Evolutionary conservation across 2,888 invertebrate species (phyloP).

Genomic region (Calameuta pallipes): DNA sequence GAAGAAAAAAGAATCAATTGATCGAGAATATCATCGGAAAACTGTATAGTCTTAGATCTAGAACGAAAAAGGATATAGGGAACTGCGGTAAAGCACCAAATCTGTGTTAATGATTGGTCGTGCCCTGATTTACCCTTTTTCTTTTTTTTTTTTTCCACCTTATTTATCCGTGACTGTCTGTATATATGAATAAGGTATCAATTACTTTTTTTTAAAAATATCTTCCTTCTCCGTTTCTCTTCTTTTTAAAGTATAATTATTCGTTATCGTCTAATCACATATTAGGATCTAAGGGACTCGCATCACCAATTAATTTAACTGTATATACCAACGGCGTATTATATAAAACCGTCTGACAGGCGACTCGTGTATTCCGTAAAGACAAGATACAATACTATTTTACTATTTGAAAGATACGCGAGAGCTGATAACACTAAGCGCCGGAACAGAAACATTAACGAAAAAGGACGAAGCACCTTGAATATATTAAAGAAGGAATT

Average conservation of each 20-base stretch:
- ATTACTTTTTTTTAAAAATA: not conserved
- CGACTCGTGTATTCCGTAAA: not conserved
- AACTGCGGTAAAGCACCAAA: not conserved
- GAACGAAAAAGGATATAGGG: not conserved
- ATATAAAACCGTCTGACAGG: not conserved
- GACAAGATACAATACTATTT: constrained; percentile 5
- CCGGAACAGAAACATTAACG: too few species aligned
- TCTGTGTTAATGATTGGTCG: not conserved
- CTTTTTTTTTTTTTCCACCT: constrained; percentile 18
- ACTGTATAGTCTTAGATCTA: not conserved
- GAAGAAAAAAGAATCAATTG: not conserved
- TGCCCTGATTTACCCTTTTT: constrained; percentile 1
- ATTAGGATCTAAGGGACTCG: constrained; percentile 14
- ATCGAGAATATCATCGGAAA: not conserved
- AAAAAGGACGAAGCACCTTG: not conserved
- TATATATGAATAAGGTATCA: constrained; percentile 27
- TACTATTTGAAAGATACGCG: not conserved
- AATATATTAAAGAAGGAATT: constrained; percentile 17
- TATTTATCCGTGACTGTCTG: constrained; percentile 36
- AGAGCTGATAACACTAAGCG: not conserved
- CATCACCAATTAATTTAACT: constrained; percentile 26
- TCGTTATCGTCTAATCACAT: constrained; percentile 27
- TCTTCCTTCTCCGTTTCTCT: not conserved
- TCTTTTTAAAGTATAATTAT: constrained; percentile 26
- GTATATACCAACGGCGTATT: constrained; percentile 15